phyloP scores from a whole-genome alignment of 2,797 vertebrate genomes.

The Lacerta agilis region DNA sequence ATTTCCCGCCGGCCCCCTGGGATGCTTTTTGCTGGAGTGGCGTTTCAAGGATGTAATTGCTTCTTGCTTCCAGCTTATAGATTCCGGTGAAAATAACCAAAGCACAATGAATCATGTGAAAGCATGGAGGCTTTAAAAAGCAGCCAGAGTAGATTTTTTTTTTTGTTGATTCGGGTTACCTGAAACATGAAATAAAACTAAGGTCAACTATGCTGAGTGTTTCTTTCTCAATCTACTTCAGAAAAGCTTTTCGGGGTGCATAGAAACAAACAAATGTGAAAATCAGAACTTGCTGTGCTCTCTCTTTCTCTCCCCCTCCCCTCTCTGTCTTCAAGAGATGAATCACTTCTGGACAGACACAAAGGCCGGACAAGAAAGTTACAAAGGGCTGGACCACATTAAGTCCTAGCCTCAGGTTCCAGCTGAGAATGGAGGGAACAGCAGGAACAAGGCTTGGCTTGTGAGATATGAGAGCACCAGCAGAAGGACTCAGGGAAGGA shows the following conservation, averaged over 20 bases:
- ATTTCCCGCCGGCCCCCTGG: background rate
- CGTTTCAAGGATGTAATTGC: constrained; percentile 18
- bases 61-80: constrained; percentile 3
- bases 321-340: background rate
- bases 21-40: background rate
- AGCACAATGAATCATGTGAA: constrained; percentile 15
- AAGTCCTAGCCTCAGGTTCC: background rate
- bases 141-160: background rate
- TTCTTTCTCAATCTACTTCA: background rate
- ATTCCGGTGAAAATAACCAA: constrained; percentile 11
- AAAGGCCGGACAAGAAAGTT: background rate
- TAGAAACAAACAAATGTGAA: background rate
- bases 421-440: background rate
- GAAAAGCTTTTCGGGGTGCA: background rate
- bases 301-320: too few species aligned
- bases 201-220: background rate
- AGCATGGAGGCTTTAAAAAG: constrained; percentile 11
- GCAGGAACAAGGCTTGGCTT: background rate
- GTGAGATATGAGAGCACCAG: background rate
- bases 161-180: background rate
- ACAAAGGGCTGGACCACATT: background rate
- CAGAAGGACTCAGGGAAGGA: background rate
- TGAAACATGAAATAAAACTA: background rate
- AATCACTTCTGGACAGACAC: background rate
- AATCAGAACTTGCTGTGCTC: background rate